A percentile compares a stretch with the other conserved stretches of the same genome.
Evolutionary conservation across 2,888 invertebrate genomes (phyloP).

Genomic region (Automeris io): DNA sequence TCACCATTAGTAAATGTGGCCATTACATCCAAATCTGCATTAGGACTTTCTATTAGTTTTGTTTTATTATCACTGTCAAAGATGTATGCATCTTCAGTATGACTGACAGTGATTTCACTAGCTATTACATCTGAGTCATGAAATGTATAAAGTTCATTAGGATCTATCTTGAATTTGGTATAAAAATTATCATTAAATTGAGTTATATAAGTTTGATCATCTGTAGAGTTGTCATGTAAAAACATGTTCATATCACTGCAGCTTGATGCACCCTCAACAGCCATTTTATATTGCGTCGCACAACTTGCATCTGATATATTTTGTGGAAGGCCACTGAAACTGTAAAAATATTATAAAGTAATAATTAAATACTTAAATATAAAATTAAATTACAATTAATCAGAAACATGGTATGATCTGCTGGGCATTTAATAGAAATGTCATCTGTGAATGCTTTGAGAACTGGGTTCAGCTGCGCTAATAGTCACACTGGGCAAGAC

Average conservation of each 20-base stretch:
- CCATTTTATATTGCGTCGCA: constrained; percentile 71
- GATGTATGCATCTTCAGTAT: constrained; percentile 65
- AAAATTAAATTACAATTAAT: not conserved
- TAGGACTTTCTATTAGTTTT: constrained; percentile 48
- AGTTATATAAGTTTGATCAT: constrained; percentile 60
- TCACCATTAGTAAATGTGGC: constrained; percentile 52
- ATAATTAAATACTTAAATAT: not conserved
- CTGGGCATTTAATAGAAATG: too few species aligned
- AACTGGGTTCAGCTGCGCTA: too few species aligned
- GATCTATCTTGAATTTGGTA: constrained; percentile 71
- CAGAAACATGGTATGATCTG: too few species aligned
- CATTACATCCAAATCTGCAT: constrained; percentile 46
- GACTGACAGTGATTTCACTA: constrained; percentile 65
- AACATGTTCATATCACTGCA: constrained; percentile 66
- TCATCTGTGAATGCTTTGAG: too few species aligned
- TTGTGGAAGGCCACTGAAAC: constrained; percentile 73
- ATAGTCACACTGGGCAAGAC: too few species aligned
- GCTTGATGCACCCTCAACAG: constrained; percentile 61
- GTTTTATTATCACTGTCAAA: constrained; percentile 52
- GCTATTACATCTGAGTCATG: constrained; percentile 71
- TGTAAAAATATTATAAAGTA: constrained; percentile 16
- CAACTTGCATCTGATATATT: constrained; percentile 71
- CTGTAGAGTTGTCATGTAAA: constrained; percentile 60
- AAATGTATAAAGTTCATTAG: constrained; percentile 70
- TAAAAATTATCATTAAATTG: constrained; percentile 67